A percentile compares a stretch with the other conserved stretches of the same genome.
Evolutionary conservation across 2,113 vertebrate species (phyloP).

Genomic region (Entelurus aequoreus): DNA sequence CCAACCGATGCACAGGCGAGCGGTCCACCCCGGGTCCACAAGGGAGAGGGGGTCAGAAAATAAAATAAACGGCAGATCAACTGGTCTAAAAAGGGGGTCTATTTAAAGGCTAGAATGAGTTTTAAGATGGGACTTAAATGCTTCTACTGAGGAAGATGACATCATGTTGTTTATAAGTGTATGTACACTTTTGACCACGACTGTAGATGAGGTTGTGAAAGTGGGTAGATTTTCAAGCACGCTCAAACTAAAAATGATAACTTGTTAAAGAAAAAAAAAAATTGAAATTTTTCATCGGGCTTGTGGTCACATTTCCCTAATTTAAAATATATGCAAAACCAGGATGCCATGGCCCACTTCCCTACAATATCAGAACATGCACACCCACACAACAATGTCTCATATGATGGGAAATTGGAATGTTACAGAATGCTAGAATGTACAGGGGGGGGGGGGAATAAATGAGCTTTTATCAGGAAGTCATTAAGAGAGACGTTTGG

Average conservation of each 20-base stretch:
- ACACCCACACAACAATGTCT: conserved; percentile 19
- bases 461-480: conserved; percentile 58
- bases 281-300: conserved; percentile 32
- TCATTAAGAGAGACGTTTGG: conserved; percentile 48
- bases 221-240: not conserved
- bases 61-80: too few species aligned
- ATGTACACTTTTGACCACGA: too few species aligned
- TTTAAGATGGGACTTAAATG: too few species aligned
- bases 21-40: too few species aligned
- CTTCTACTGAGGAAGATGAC: too few species aligned
- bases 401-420: conserved; percentile 33
- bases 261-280: conserved; percentile 8
- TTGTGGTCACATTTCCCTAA: conserved; percentile 29
- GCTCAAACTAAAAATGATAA: conserved; percentile 1
- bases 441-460: conserved; percentile 26
- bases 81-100: too few species aligned
- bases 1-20: too few species aligned
- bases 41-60: too few species aligned
- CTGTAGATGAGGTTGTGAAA: conserved; percentile 22
- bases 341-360: conserved; percentile 29
- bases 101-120: too few species aligned
- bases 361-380: conserved; percentile 53
- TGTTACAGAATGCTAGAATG: conserved; percentile 29
- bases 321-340: conserved; percentile 63
- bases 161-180: too few species aligned